Conservation (phyloP, 2,797 vertebrate genomes). For the Momotus momota region DNA sequence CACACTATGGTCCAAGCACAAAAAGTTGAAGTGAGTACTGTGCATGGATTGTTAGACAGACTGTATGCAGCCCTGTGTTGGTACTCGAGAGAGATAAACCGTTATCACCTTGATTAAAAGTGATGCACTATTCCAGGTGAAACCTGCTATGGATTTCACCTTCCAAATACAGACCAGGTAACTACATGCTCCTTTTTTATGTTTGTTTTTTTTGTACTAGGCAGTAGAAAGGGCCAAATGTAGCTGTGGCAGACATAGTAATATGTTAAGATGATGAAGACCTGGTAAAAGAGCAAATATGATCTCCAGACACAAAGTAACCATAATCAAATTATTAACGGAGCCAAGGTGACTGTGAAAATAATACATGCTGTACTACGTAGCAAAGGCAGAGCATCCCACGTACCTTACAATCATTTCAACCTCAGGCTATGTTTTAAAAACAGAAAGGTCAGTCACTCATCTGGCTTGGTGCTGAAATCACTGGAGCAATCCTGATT, state of each 20-base stretch:
- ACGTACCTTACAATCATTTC: not conserved
- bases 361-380: not conserved
- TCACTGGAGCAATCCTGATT: not conserved
- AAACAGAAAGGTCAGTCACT: slow-evolving; percentile 14
- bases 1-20: not conserved
- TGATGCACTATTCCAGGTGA: not conserved
- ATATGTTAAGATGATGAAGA: not conserved
- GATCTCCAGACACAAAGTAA: not conserved
- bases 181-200: not conserved
- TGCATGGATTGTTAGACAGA: not conserved
- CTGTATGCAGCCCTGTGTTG: not conserved
- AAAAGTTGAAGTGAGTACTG: not conserved
- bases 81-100: not conserved
- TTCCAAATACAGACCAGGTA: not conserved
- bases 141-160: not conserved
- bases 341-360: not conserved
- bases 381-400: not conserved
- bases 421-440: not conserved
- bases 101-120: not conserved
- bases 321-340: not conserved
- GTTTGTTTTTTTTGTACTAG: not conserved
- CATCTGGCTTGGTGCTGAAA: not conserved
- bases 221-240: not conserved
- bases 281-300: not conserved
- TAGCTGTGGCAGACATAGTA: not conserved